Conservation (phyloP, 2,888 invertebrate species). For the Caenorhabditis japonica region DNA sequence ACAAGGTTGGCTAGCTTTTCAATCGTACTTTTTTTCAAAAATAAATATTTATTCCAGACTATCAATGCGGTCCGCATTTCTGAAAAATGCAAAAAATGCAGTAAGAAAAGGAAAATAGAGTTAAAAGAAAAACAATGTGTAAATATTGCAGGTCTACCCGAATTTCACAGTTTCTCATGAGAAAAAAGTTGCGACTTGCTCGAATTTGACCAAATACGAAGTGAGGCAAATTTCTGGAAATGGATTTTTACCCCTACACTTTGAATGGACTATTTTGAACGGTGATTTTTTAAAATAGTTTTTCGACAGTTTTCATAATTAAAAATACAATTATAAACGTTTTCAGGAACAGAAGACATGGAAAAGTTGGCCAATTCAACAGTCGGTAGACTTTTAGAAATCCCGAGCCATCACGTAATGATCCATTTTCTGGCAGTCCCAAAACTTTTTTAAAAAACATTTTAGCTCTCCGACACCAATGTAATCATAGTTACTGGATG, state of each 20-base stretch:
- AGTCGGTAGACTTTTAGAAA: slow-evolving; percentile 33
- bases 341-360: slow-evolving; percentile 31
- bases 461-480: slow-evolving; percentile 33
- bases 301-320: neutral
- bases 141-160: slow-evolving; percentile 37
- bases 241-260: slow-evolving; percentile 40
- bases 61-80: slow-evolving; percentile 22
- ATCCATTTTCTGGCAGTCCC: neutral
- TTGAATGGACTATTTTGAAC: slow-evolving; percentile 51
- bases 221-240: slow-evolving; percentile 55
- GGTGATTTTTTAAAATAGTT: slow-evolving; percentile 18
- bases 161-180: slow-evolving; percentile 52
- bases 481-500: slow-evolving; percentile 43
- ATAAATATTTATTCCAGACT: slow-evolving; percentile 1
- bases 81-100: slow-evolving; percentile 38
- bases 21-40: too few relatives aligned
- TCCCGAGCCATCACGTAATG: slow-evolving; percentile 35
- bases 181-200: slow-evolving; percentile 47
- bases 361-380: slow-evolving; percentile 21
- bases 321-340: too few relatives aligned
- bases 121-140: too few relatives aligned
- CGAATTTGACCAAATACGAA: slow-evolving; percentile 33
- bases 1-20: too few relatives aligned
- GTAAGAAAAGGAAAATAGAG: neutral
- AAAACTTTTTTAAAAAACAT: neutral